These are phyloP conservation scores for Craniophora ligustri DNA, from an alignment of 2,888 invertebrate species.

Conservation along the genomic window DNA sequence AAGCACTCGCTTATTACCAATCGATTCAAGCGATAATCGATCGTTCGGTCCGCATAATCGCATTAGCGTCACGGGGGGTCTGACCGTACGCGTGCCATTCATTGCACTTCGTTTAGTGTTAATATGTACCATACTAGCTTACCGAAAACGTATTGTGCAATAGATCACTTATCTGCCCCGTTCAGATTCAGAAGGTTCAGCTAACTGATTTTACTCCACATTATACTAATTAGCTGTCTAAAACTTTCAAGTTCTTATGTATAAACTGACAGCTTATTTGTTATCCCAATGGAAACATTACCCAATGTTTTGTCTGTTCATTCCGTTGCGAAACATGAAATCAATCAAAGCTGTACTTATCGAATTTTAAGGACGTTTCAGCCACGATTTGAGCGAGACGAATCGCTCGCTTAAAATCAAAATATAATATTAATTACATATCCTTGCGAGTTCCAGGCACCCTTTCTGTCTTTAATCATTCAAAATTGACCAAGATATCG, in stretches of 20 bases:
- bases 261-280: constrained; percentile 57
- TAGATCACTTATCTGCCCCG: constrained; percentile 40
- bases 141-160: constrained; percentile 38
- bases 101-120: constrained; percentile 49
- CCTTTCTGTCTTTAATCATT: constrained; percentile 27
- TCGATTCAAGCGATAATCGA: constrained; percentile 76
- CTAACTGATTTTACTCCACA: constrained; percentile 39
- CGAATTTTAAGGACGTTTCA: constrained; percentile 62
- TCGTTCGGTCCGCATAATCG: constrained; percentile 76
- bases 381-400: constrained; percentile 59
- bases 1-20: constrained; percentile 78
- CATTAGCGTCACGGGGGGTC: constrained; percentile 82
- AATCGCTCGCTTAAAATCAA: constrained; percentile 35
- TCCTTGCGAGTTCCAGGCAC: constrained; percentile 20
- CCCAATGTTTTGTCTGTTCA: constrained; percentile 48
- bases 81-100: constrained; percentile 58
- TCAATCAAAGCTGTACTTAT: constrained; percentile 66
- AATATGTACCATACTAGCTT: constrained; percentile 18
- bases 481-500: constrained; percentile 26
- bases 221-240: constrained; percentile 47
- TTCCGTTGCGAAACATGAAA: constrained; percentile 57
- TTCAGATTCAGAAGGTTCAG: constrained; percentile 48
- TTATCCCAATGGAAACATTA: constrained; percentile 47
- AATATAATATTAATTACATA: constrained; percentile 52
- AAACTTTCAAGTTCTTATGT: constrained; percentile 44